These are phyloP conservation scores for Seira musarum DNA, from an alignment of 2,888 invertebrate species.

Conservation along the genomic window DNA sequence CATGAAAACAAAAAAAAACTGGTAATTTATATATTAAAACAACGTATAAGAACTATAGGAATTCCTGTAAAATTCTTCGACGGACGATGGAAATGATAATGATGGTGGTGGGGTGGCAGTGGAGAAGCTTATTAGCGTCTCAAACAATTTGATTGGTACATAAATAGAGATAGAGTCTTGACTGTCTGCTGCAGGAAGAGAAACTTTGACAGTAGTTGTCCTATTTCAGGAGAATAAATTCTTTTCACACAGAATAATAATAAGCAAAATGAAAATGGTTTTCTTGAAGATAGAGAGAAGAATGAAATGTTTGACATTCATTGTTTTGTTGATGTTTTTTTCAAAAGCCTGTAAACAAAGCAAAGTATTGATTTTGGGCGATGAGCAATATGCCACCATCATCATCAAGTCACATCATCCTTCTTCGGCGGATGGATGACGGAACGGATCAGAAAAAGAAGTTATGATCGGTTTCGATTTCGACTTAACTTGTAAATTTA, in stretches of 20 bases:
- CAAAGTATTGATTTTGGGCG: not conserved
- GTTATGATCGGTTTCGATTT: not conserved
- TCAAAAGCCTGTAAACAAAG: not conserved
- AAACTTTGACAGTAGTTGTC: conserved; percentile 42
- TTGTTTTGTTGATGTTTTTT: not conserved
- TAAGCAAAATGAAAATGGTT: not conserved
- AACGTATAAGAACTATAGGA: not conserved
- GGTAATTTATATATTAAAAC: not conserved
- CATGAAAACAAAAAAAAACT: conserved; percentile 29
- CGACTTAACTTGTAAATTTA: not conserved
- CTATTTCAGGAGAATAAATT: conserved; percentile 34
- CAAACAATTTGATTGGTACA: not conserved
- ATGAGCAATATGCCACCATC: too few relatives aligned
- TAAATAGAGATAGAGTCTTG: not conserved
- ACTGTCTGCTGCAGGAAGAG: conserved; percentile 34
- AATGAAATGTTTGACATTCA: not conserved
- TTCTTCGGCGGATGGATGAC: not conserved
- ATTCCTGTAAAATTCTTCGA: not conserved
- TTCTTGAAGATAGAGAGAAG: not conserved
- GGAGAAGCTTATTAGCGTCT: not conserved
- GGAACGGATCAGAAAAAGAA: not conserved
- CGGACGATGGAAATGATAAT: not conserved
- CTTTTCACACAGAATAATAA: conserved; percentile 40
- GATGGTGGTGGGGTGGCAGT: not conserved
- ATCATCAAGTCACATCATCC: not conserved